These are phyloP conservation scores for Noturus placidus DNA, from an alignment of 2,113 vertebrate genomes.

Conservation along the genomic window DNA sequence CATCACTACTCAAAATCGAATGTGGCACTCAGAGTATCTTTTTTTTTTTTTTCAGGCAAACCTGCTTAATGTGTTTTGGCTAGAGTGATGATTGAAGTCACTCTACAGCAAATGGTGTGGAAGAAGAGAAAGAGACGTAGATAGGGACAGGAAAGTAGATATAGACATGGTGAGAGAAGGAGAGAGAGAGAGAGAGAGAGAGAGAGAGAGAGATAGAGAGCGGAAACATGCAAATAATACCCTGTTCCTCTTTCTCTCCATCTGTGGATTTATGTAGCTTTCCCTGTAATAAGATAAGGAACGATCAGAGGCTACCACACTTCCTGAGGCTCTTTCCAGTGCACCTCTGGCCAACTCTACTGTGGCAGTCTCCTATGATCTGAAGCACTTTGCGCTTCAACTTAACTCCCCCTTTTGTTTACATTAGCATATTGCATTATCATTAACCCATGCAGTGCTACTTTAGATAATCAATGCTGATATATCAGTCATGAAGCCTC, in stretches of 20 bases:
- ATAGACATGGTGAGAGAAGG: slow-evolving; percentile 41
- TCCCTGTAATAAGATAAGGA: slow-evolving; percentile 74
- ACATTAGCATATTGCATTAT: slow-evolving; percentile 32
- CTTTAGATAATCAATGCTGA: slow-evolving; percentile 47
- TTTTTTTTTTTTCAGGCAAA: slow-evolving; percentile 61
- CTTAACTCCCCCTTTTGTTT: not conserved
- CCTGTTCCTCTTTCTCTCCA: slow-evolving; percentile 65
- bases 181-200: slow-evolving; percentile 56
- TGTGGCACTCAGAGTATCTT: slow-evolving; percentile 61
- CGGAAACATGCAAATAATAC: slow-evolving; percentile 74
- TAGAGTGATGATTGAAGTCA: slow-evolving; percentile 79
- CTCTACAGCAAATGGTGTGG: slow-evolving; percentile 62
- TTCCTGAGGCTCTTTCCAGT: slow-evolving; percentile 46
- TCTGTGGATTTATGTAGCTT: slow-evolving; percentile 75
- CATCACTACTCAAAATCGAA: slow-evolving; percentile 76
- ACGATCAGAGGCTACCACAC: slow-evolving; percentile 62
- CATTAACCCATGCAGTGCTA: slow-evolving; percentile 29
- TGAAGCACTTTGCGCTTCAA: not conserved
- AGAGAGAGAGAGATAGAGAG: slow-evolving; percentile 57
- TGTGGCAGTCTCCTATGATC: slow-evolving; percentile 20
- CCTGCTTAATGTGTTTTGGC: slow-evolving; percentile 76
- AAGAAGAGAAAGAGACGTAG: slow-evolving; percentile 52
- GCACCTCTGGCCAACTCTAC: slow-evolving; percentile 26
- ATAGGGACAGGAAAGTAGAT: slow-evolving; percentile 58
- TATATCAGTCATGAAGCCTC: slow-evolving; percentile 44